Evolutionary conservation across 2,113 vertebrate species (phyloP).

Genomic region (Perca flavescens): DNA sequence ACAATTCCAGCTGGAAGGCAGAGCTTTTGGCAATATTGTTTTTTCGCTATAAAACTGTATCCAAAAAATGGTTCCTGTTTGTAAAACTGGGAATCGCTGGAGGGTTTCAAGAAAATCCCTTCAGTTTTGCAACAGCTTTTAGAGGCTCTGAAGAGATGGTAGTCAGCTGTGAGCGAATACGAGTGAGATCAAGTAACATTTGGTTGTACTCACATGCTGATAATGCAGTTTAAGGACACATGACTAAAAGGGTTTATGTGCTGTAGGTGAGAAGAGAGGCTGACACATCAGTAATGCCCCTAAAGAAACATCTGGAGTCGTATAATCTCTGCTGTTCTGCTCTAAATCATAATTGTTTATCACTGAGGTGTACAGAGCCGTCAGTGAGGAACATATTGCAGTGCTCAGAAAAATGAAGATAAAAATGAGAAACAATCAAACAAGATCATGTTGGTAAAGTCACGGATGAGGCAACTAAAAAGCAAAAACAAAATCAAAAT

Average conservation of each 20-base stretch:
- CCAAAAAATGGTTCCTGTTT: constrained; percentile 38
- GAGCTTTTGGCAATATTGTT: constrained; percentile 40
- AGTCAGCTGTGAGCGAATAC: constrained; percentile 33
- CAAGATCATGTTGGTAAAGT: not conserved
- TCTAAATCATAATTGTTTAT: constrained; percentile 18
- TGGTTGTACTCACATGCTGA: not conserved
- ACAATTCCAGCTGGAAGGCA: constrained; percentile 53
- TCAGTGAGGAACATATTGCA: not conserved
- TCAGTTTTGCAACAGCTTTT: constrained; percentile 33
- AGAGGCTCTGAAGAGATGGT: not conserved
- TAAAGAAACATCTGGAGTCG: constrained; percentile 24
- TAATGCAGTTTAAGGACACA: constrained; percentile 17
- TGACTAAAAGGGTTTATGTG: not conserved
- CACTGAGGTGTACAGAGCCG: not conserved
- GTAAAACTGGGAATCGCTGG: constrained; percentile 28
- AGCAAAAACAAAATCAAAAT: not conserved
- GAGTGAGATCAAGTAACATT: constrained; percentile 3
- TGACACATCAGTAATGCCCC: not conserved
- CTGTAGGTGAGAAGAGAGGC: constrained; percentile 8
- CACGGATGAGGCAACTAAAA: not conserved
- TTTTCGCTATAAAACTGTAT: constrained; percentile 35
- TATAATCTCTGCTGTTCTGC: constrained; percentile 3
- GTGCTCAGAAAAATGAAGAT: not conserved
- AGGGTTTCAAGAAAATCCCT: constrained; percentile 44
- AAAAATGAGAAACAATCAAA: not conserved